Conservation (phyloP, 2,797 vertebrate genomes). For the Epinephelus malabaricus region DNA sequence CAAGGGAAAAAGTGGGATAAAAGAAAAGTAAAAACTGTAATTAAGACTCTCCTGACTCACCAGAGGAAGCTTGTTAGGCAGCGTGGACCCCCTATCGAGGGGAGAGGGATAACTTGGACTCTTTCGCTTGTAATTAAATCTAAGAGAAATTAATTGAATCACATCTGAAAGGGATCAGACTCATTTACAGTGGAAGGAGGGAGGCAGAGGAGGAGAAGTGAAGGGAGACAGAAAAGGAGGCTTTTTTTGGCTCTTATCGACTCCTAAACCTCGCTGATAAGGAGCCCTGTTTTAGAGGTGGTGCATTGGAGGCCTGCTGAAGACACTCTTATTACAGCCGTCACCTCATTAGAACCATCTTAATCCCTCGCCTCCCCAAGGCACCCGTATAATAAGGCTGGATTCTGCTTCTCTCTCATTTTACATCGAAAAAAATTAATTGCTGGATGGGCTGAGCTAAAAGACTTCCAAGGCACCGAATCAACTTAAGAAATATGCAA, state of each 20-base stretch:
- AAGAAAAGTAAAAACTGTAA: constrained; percentile 87
- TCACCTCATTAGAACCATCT: constrained; percentile 89
- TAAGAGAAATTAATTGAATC: constrained; percentile 90
- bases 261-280: constrained; percentile 83
- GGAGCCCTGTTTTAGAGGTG: constrained; percentile 78
- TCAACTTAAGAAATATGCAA: constrained; percentile 64
- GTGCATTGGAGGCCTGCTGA: constrained; percentile 79
- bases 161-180: constrained; percentile 88
- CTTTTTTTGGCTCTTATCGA: constrained; percentile 73
- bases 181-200: constrained; percentile 83
- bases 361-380: constrained; percentile 86
- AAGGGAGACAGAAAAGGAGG: constrained; percentile 61
- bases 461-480: constrained; percentile 76
- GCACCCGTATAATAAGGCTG: constrained; percentile 85
- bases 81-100: constrained; percentile 83
- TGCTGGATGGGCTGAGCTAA: constrained; percentile 80
- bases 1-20: constrained; percentile 77
- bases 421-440: constrained; percentile 82
- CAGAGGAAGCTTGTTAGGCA: constrained; percentile 86
- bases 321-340: constrained; percentile 88
- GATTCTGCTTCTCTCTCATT: constrained; percentile 85
- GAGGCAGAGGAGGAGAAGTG: constrained; percentile 77
- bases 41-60: constrained; percentile 86
- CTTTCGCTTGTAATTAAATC: constrained; percentile 89
- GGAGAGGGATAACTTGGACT: constrained; percentile 86